These are phyloP conservation scores for Tuta absoluta DNA, from an alignment of 2,888 invertebrate species.

Conservation along the genomic window DNA sequence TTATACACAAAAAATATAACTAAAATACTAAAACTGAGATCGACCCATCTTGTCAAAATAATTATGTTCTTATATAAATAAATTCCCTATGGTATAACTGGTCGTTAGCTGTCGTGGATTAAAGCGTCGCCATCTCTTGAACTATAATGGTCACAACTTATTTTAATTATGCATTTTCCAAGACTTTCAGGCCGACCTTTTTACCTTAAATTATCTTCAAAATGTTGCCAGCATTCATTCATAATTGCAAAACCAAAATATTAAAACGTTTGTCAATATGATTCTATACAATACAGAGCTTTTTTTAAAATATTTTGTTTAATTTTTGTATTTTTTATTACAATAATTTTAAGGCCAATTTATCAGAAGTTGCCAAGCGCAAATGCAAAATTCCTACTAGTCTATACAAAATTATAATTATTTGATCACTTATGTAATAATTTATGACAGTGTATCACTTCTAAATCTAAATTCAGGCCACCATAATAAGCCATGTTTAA, in stretches of 20 bases:
- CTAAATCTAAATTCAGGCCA: too few species aligned
- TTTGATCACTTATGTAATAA: neutral
- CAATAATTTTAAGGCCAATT: neutral
- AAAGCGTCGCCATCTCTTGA: neutral
- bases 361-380: neutral
- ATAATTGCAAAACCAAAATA: neutral
- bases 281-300: neutral
- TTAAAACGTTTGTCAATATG: neutral
- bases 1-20: neutral
- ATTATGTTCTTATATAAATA: neutral
- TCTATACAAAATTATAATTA: neutral
- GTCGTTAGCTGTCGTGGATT: neutral
- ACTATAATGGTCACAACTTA: neutral
- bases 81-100: neutral
- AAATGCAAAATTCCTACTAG: neutral
- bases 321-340: neutral
- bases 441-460: neutral
- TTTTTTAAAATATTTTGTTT: neutral
- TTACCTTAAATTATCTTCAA: neutral
- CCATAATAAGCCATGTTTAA: too few species aligned
- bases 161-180: neutral
- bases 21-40: slow-evolving; percentile 5
- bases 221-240: neutral
- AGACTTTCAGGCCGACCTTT: slow-evolving; percentile 3
- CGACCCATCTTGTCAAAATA: slow-evolving; percentile 8